A percentile compares a stretch with the other conserved stretches of the same genome.
Evolutionary conservation across 2,113 vertebrate species (phyloP).

Genomic region (Gallinago media): DNA sequence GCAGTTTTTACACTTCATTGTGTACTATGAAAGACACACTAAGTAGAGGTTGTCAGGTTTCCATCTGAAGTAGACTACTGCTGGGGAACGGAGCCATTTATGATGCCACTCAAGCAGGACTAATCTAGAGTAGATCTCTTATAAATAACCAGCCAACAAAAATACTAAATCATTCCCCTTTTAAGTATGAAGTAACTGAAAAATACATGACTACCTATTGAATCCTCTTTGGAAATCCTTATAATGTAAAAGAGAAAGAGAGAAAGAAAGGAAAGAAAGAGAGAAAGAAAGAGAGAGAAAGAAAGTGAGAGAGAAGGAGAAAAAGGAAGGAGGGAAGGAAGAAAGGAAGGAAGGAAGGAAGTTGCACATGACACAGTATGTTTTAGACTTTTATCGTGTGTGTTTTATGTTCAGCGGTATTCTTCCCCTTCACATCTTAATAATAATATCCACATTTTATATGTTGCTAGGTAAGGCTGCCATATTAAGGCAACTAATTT

Average conservation of each 20-base stretch:
- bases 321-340: no score
- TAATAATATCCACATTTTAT: neutral
- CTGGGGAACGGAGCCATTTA: slow-evolving; percentile 82
- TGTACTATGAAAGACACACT: slow-evolving; percentile 80
- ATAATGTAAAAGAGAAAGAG: no score
- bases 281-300: no score
- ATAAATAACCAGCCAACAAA: slow-evolving; percentile 79
- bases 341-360: no score
- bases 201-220: no score
- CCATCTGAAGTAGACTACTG: slow-evolving; percentile 78
- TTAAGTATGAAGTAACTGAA: no score
- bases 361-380: neutral
- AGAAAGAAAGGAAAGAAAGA: no score
- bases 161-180: slow-evolving; percentile 74
- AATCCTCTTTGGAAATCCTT: no score
- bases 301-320: no score
- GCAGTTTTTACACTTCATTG: slow-evolving; percentile 85
- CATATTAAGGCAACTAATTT: slow-evolving; percentile 5
- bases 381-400: neutral
- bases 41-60: slow-evolving; percentile 85
- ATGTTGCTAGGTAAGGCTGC: neutral
- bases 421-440: neutral
- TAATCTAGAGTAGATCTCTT: slow-evolving; percentile 83
- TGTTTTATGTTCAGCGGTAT: neutral
- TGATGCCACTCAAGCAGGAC: slow-evolving; percentile 83